phyloP scores from a whole-genome alignment of 2,113 vertebrate species.

The Malaclemys terrapin region DNA sequence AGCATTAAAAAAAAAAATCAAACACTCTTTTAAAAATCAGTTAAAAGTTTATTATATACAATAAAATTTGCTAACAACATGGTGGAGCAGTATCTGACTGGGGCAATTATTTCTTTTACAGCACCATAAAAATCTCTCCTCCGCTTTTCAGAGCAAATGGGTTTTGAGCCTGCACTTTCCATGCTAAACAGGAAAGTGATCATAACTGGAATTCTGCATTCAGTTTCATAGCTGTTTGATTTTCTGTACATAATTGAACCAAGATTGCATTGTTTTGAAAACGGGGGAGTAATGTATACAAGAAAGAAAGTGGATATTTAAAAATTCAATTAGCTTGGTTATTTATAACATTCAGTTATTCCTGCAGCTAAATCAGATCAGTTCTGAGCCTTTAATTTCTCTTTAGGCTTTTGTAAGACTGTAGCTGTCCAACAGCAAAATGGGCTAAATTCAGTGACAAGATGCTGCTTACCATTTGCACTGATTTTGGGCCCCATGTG shows the following conservation, averaged over 20 bases:
- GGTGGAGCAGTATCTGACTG: background rate
- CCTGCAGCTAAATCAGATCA: background rate
- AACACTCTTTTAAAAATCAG: background rate
- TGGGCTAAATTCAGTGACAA: background rate
- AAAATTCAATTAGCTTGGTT: background rate
- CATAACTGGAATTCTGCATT: background rate
- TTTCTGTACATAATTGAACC: background rate
- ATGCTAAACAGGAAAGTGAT: background rate
- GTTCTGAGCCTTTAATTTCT: background rate
- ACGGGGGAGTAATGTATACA: rapidly evolving
- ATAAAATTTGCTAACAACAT: background rate
- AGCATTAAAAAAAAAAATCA: background rate
- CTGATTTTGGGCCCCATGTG: no score
- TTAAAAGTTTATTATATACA: background rate
- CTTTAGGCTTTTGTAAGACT: background rate
- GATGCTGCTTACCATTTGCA: no score
- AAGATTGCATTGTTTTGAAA: background rate
- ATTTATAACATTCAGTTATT: background rate
- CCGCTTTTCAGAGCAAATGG: background rate
- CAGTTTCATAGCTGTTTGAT: background rate
- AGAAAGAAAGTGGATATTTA: background rate
- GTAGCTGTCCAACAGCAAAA: background rate
- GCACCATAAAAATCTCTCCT: background rate
- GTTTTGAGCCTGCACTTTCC: background rate
- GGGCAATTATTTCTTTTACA: background rate